These are phyloP conservation scores for Craseonycteris thonglongyai DNA, from an alignment of 2,113 vertebrate genomes.

Conservation along the genomic window DNA sequence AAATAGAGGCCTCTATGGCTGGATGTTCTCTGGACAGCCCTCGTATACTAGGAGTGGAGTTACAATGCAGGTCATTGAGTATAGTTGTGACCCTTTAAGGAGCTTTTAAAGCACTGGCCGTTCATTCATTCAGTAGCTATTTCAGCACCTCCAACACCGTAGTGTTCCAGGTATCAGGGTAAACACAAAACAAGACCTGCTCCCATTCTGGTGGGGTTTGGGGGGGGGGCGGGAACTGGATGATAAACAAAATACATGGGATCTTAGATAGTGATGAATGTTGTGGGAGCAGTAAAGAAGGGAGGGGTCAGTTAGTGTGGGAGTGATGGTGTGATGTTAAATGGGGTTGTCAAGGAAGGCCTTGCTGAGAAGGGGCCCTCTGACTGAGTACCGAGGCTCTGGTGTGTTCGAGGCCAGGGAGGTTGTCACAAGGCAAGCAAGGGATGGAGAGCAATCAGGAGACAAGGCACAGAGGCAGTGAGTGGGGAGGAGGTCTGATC, in stretches of 20 bases:
- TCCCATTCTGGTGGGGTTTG: neutral
- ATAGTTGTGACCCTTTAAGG: neutral
- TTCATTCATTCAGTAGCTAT: neutral
- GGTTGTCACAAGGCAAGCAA: fast-evolving
- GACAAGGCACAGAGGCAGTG: neutral
- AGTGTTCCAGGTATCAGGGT: neutral
- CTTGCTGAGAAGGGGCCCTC: neutral
- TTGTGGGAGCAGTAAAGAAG: neutral
- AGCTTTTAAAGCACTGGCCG: neutral
- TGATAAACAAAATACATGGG: no score
- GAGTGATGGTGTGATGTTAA: fast-evolving
- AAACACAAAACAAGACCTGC: neutral
- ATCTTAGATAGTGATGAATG: neutral
- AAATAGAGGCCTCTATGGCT: no score
- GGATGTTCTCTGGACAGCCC: no score
- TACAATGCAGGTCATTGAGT: neutral
- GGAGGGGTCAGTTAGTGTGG: no score
- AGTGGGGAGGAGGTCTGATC: neutral
- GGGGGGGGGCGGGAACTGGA: neutral
- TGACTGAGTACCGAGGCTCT: neutral
- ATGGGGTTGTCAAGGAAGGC: neutral
- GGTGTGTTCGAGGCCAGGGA: neutral
- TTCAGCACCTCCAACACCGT: neutral
- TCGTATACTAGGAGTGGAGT: neutral
- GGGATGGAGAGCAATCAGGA: neutral